Evolutionary conservation across 2,113 vertebrate genomes (phyloP).

Genomic region (Dipodomys ordii): DNA sequence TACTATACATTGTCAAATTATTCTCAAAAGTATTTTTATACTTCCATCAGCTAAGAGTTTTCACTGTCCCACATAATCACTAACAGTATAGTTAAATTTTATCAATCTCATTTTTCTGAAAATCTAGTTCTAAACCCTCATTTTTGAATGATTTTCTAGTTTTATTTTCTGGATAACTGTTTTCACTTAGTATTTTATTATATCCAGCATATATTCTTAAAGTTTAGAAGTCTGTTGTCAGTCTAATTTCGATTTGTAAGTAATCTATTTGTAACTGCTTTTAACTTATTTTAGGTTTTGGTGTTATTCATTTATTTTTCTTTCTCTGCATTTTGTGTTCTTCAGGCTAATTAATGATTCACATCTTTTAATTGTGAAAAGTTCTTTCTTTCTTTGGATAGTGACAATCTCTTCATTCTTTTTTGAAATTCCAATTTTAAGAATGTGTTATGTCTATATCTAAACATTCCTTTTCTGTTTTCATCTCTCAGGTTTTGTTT

Average conservation of each 20-base stretch:
- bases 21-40: background rate
- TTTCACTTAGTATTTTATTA: conserved; percentile 6
- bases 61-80: background rate
- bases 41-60: background rate
- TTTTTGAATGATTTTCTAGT: conserved; percentile 13
- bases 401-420: background rate
- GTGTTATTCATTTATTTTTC: too few relatives aligned
- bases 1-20: background rate
- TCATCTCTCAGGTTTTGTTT: background rate
- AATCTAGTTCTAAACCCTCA: conserved; percentile 28
- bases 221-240: background rate
- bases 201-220: background rate
- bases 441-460: background rate
- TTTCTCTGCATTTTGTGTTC: too few relatives aligned
- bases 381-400: conserved; percentile 43
- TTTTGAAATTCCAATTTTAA: background rate
- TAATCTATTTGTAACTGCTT: conserved; percentile 18
- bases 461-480: conserved; percentile 18
- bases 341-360: too few relatives aligned
- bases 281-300: too few relatives aligned
- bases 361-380: conserved; percentile 34
- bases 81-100: background rate
- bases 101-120: background rate
- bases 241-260: background rate
- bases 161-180: background rate